Evolutionary conservation across 2,888 invertebrate genomes (phyloP).

Genomic region (Peribatodes rhomboidaria): DNA sequence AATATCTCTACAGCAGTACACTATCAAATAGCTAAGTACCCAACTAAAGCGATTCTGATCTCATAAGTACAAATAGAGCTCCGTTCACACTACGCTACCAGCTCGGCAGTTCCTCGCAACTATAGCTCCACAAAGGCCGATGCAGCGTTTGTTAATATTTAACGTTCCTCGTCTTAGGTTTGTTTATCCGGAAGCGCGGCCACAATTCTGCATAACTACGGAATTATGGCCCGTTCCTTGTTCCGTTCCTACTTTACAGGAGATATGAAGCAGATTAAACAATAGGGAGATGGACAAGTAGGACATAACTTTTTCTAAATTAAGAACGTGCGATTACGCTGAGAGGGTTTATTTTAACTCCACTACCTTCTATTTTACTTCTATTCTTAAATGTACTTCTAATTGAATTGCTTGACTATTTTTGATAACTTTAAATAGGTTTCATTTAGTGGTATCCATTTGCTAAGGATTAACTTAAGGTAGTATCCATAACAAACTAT

Average conservation of each 20-base stretch:
- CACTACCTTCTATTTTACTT: too few relatives aligned
- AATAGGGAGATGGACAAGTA: not conserved
- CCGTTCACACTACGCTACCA: not conserved
- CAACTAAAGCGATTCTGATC: not conserved
- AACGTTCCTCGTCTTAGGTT: conserved; percentile 28
- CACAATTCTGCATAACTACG: conserved; percentile 35
- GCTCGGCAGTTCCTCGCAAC: too few relatives aligned
- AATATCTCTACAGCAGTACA: too few relatives aligned
- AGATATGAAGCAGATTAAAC: conserved; percentile 5
- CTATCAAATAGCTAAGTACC: not conserved
- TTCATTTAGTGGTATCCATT: too few relatives aligned
- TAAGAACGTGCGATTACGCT: too few relatives aligned
- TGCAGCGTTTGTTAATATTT: conserved; percentile 20
- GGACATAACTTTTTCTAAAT: not conserved
- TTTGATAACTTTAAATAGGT: too few relatives aligned
- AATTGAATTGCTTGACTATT: too few relatives aligned
- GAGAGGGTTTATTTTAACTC: too few relatives aligned
- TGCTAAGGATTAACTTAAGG: too few relatives aligned
- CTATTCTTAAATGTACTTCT: too few relatives aligned
- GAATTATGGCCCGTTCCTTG: conserved; percentile 22
- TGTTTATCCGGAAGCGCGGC: conserved; percentile 33
- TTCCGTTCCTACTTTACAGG: conserved; percentile 31
- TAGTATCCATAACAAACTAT: too few relatives aligned
- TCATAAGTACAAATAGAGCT: not conserved
- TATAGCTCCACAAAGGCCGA: conserved; percentile 23